Evolutionary conservation across 2,888 invertebrate genomes (phyloP), one percentile per base, ranked within the genome.

Genomic region (Andrena fulva): DNA sequence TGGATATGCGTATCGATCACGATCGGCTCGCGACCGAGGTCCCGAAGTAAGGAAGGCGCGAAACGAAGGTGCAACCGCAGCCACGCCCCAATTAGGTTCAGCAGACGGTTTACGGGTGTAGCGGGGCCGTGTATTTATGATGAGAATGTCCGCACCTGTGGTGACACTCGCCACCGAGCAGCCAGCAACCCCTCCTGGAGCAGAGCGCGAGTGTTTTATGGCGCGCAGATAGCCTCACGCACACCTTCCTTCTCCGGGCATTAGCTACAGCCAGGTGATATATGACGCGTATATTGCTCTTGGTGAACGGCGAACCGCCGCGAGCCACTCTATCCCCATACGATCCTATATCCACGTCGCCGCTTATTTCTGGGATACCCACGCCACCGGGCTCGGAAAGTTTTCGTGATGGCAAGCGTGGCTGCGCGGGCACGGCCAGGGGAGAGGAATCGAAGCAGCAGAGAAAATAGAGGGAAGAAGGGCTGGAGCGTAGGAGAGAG

Each of bases 111-210:
- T 91, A 91, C 89, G 90, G 90, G 84, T 88, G 88, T 89, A 89
- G 86, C 88, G 42, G 82, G 78, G 80, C 80, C 80, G 75, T 77
- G 85, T 93, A 92, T 93, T 93, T 93, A 93, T 92, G 93, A 93
- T 92, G 93, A 92, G 93, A 93, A 92, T 91, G 91, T 92, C 89
- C 91, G 91, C 93, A 93, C 93, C 93, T 93, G 93, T 90, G 92
- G 90, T 92, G 92, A 93, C 93, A 93, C 90, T 92, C 89, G 88
- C 89, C 89, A 88, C 89, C 90, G 86, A 89, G 85, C 85, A 77
- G 78, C 84, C 35, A 87, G 89, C 89, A 86, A 86, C 87, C 86
- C 88, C 88, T 85, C 88, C 80, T 81, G 85, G 87, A 86, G 86
- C 70, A 85, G 84, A 86, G 77, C 80, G 83, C 82, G 86, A 90